Evolutionary conservation across 2,113 vertebrate species (phyloP).

Genomic region (Rhea pennata): DNA sequence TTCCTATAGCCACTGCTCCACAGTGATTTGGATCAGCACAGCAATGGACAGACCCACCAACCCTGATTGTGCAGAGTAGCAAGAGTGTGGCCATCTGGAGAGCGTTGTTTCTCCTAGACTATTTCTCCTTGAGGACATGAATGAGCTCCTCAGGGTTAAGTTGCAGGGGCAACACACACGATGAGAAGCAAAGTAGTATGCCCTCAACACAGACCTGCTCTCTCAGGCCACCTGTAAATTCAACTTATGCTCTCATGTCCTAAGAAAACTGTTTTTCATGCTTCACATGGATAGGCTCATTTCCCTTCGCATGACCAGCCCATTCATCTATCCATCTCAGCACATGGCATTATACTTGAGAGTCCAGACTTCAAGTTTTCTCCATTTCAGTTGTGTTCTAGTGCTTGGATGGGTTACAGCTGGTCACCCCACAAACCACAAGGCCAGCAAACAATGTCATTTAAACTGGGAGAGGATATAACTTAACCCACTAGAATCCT

Average conservation of each 20-base stretch:
- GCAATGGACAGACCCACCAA: background rate
- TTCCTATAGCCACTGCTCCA: background rate
- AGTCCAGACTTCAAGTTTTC: background rate
- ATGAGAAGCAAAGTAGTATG: background rate
- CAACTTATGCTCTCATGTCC: background rate
- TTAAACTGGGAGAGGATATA: background rate
- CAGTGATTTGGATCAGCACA: accelerated
- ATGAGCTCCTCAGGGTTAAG: background rate
- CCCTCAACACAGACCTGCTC: background rate
- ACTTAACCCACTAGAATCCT: background rate
- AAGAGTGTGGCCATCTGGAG: accelerated
- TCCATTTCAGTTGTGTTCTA: background rate
- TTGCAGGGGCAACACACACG: accelerated
- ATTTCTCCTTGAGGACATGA: background rate
- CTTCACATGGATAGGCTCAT: background rate
- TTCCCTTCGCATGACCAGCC: background rate
- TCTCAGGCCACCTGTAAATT: background rate
- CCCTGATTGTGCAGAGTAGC: background rate
- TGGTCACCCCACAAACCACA: background rate
- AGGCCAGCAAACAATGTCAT: background rate
- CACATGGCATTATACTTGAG: accelerated
- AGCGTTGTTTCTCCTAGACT: no score
- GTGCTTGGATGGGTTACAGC: background rate
- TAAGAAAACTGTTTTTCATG: background rate
- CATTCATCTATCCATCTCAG: background rate